phyloP scores from a whole-genome alignment of 2,797 vertebrate species.

The Myiotriccus ornatus region DNA sequence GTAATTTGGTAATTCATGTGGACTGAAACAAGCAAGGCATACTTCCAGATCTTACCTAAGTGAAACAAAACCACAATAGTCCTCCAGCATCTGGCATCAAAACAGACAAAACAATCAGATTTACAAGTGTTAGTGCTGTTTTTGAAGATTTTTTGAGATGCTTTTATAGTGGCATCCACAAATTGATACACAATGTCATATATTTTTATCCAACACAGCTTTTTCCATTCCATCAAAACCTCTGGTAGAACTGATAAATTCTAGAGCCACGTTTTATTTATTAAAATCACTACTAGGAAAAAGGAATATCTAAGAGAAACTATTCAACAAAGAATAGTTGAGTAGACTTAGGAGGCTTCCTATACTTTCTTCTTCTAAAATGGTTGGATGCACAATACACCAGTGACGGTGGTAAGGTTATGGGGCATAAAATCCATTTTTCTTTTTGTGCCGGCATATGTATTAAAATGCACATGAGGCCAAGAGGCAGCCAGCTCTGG shows the following conservation, averaged over 20 bases:
- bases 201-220: not conserved
- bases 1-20: not conserved
- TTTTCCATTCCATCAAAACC: not conserved
- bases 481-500: not conserved
- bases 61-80: slow-evolving; percentile 1
- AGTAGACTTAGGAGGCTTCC: not conserved
- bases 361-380: not conserved
- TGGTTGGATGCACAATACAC: not conserved
- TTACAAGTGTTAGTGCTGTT: not conserved
- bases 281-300: not conserved
- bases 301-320: not conserved
- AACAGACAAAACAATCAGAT: not conserved
- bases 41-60: not conserved
- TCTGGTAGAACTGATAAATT: not conserved
- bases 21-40: not conserved
- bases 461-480: not conserved
- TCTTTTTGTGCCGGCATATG: not conserved
- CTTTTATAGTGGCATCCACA: not conserved
- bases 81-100: not conserved
- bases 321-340: not conserved
- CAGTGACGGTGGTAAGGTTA: not conserved
- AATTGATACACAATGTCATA: rapidly evolving
- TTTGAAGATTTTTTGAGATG: not conserved
- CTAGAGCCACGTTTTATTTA: not conserved
- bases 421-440: not conserved